These are phyloP conservation scores for Drosophila mercatorum DNA, from an alignment of 2,888 invertebrate genomes.

Conservation along the genomic window DNA sequence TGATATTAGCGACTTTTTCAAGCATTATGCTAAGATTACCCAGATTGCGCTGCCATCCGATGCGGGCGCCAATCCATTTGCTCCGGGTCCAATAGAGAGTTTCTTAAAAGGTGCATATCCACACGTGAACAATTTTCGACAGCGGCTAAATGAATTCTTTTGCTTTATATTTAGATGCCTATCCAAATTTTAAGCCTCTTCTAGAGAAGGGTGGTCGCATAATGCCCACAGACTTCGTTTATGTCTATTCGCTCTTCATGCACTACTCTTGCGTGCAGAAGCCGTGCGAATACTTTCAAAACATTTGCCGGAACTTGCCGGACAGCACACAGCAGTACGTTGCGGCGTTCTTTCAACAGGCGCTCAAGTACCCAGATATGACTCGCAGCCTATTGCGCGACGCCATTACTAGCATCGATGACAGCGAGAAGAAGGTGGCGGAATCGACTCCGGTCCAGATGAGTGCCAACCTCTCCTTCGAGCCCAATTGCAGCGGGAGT, in stretches of 20 bases:
- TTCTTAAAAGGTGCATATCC: constrained; percentile 76
- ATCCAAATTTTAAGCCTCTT: constrained; percentile 74
- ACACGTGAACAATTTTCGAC: background rate
- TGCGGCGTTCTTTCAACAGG: constrained; percentile 74
- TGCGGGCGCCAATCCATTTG: background rate
- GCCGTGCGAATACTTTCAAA: constrained; percentile 77
- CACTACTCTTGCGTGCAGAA: constrained; percentile 82
- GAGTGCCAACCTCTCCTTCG: no score
- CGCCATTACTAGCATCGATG: constrained; percentile 64
- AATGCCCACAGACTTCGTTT: constrained; percentile 77
- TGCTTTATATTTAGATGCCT: constrained; percentile 64
- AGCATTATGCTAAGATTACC: constrained; percentile 30
- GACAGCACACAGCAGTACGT: constrained; percentile 74
- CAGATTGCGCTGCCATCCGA: no score
- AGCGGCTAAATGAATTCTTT: background rate
- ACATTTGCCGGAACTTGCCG: constrained; percentile 77
- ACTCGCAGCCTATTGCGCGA: constrained; percentile 69
- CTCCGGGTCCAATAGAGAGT: constrained; percentile 24
- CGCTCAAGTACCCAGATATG: constrained; percentile 61
- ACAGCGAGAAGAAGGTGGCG: background rate
- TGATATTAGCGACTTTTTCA: constrained; percentile 80
- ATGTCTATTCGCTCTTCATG: constrained; percentile 81
- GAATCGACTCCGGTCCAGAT: no score
- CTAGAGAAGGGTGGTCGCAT: constrained; percentile 69
- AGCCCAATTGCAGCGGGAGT: no score